phyloP scores from a whole-genome alignment of 2,113 vertebrate species.

The Hyaena hyaena region DNA sequence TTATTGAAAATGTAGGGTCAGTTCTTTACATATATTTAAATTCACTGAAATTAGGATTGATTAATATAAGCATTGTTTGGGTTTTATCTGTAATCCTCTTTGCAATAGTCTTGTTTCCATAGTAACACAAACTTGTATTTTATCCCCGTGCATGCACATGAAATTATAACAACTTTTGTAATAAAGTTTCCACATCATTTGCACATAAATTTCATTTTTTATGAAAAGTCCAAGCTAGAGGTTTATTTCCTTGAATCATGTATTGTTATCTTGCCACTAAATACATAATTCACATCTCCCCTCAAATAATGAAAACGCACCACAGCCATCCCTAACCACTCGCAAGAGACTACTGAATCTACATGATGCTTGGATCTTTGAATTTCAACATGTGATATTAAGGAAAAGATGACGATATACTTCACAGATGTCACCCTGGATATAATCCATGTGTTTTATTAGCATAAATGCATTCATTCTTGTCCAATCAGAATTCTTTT shows the following conservation, averaged over 20 bases:
- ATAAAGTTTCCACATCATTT: slow-evolving; percentile 81
- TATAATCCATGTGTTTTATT: slow-evolving; percentile 54
- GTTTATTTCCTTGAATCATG: slow-evolving; percentile 59
- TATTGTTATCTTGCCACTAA: slow-evolving; percentile 47
- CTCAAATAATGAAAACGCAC: slow-evolving; percentile 48
- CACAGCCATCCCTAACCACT: not conserved
- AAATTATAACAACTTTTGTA: slow-evolving; percentile 79
- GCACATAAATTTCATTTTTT: slow-evolving; percentile 78
- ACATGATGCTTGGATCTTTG: not conserved
- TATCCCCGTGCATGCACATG: slow-evolving; percentile 62
- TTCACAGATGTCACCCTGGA: slow-evolving; percentile 41
- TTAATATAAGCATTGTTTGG: slow-evolving; percentile 79
- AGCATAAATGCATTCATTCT: slow-evolving; percentile 63
- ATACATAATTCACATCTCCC: slow-evolving; percentile 54
- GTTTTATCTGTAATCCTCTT: slow-evolving; percentile 67
- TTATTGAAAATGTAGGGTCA: slow-evolving; percentile 63
- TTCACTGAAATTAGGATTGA: slow-evolving; percentile 77
- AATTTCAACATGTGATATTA: slow-evolving; percentile 39
- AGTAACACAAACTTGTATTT: slow-evolving; percentile 77
- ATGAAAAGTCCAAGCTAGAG: slow-evolving; percentile 44
- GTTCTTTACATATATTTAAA: slow-evolving; percentile 79
- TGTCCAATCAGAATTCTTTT: slow-evolving; percentile 58
- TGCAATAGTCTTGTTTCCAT: slow-evolving; percentile 73
- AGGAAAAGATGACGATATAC: slow-evolving; percentile 66
- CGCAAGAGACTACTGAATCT: slow-evolving; percentile 34